Evolutionary conservation across 2,113 vertebrate species (phyloP).

Genomic region (Castor canadensis): DNA sequence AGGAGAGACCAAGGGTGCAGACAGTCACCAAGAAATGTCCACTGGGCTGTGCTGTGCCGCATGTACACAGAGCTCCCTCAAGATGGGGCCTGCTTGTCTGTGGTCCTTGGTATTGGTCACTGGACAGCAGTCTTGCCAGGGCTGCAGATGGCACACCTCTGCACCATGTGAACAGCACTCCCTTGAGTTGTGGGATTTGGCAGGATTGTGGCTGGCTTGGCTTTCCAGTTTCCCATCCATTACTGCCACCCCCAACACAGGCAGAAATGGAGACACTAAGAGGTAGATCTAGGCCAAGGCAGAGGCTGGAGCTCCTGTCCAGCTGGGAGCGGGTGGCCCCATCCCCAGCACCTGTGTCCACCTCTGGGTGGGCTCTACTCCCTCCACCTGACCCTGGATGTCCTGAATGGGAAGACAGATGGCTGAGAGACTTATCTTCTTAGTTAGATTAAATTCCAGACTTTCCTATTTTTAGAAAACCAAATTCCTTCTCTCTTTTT

Average conservation of each 20-base stretch:
- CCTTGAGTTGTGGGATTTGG: neutral
- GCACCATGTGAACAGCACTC: accelerated
- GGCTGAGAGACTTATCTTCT: slow-evolving; percentile 58
- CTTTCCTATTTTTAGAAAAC: slow-evolving; percentile 68
- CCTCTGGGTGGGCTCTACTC: neutral
- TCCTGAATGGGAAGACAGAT: neutral
- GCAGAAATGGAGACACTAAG: neutral
- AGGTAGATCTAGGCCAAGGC: accelerated
- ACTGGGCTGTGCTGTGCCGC: neutral
- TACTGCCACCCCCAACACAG: neutral
- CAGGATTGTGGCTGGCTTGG: too few species aligned
- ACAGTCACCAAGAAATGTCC: accelerated
- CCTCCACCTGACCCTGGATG: neutral
- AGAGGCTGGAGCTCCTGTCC: neutral
- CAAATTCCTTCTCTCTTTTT: slow-evolving; percentile 60
- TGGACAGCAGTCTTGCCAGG: neutral
- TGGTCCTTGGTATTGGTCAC: neutral
- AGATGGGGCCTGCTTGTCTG: neutral
- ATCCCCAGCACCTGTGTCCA: neutral
- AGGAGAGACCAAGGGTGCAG: neutral
- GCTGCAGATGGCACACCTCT: neutral
- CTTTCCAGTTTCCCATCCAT: neutral
- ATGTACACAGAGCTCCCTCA: neutral
- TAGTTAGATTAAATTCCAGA: slow-evolving; percentile 71
- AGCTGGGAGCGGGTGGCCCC: neutral